Base-by-base conservation (phyloP, 2,113 vertebrate genomes). In the Tylochromis polylepis region DNA sequence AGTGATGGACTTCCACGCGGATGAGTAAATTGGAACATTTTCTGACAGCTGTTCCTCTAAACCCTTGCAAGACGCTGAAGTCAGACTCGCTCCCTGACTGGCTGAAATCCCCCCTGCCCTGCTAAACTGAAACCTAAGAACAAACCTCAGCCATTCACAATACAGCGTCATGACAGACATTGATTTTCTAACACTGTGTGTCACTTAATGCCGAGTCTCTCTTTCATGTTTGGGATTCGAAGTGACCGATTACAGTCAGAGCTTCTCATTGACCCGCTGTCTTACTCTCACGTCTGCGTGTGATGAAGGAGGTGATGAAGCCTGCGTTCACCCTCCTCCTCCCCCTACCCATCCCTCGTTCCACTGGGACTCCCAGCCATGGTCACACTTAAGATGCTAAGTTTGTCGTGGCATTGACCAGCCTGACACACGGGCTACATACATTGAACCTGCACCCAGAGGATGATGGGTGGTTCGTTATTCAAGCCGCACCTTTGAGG, bases 351-450 rank as follows among this genome's bases (percentile, higher is more conserved):
- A 27, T 15, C 4, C 59, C 18, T 65, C 65, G 49, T 78, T 89
- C 93, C 94, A 89, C 86, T 49, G 93, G 90, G 93, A 95, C 90
- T 88, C 78, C 43, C 81, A 82, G 88, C 85, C 91, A 91, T 91
- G 92, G 94, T 94, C 93, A 93, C 90, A 92, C 90, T 95, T 95
- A 94, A 94, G 91, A 95, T 95, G 92, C 94, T 82, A 65, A 87
- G 93, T 92, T 91, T 86, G 92, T 94, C 89, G 91, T 88, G 86
- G 83, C 85, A 89, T 82, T 92, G 87, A 91, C 91, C 90, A 87
- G 67, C 83, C 59, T 56, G 51, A 56, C 86, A 89, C 89, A 78
- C 2, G 27, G 83, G 81, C 58, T 24, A 31, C 72, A 83, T 62
- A 72, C 67, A 72, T 27, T 15, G 82, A 72, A 65, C 20, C 75